Base-by-base conservation (phyloP, 2,113 vertebrate genomes). In the Ophthalmolycus amberensis region DNA sequence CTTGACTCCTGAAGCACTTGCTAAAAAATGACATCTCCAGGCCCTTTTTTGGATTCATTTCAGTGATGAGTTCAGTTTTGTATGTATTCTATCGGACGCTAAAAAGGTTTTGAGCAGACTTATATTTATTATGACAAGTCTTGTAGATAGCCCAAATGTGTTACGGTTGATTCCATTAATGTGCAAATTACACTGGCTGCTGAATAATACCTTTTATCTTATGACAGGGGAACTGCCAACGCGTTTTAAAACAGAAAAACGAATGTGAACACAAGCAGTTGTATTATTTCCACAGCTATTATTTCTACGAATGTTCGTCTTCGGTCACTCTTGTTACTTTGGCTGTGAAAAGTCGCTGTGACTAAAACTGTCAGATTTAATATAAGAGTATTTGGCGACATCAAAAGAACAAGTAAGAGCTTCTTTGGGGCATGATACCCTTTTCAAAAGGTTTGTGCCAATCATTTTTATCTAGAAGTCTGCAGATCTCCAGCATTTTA, bases 151-250 rank as follows among this genome's bases (percentile, higher is more conserved):
- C 70, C 77, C 77, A 48, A 68, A 78, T 85, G 73, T 86, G 71
- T 71, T 83, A 40, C 7, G 3, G 40, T 78, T 84, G 80, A 85
- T 86, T 88, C 78, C 56, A 74, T 85, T 88, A 52, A 85, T 85
- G 74, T 89, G 85, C 70, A 85, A 87, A 90, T 90, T 76, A 50
- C 60, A 71, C 40, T 20, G 60, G 22, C 79, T 75, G 58, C 71
- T 87, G 82, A 86, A 84, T 81, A 80, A 79, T 60, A 74, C 37
- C 63, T 83, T 85, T 89, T 84, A 84, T 86, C 71, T 82, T 20
- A 25, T 84, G 63, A 82, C 72, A 82, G 65, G 71, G 63, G 64
- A 56, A 27, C 71, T 52, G 79, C 34, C 58, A 85, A n/a, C 58
- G 69, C 59, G 48, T 79, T 84, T 66, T 44, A 75, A 91, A 83